Evolutionary conservation across 2,888 invertebrate genomes (phyloP), one percentile per base, ranked within the genome.

Genomic region (Aethes cnicana): DNA sequence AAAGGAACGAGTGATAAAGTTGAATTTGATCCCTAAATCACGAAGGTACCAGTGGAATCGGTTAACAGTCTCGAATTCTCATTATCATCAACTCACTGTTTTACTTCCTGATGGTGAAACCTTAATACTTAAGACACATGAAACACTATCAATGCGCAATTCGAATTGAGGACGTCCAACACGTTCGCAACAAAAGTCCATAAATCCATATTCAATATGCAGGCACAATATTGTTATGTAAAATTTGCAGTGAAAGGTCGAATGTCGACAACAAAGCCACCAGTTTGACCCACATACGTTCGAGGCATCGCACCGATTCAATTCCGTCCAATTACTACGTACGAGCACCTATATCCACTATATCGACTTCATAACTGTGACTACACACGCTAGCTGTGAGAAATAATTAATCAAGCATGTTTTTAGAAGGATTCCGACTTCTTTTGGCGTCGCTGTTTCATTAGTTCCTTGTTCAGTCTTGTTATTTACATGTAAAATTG

Each of bases 271-370:
- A 64, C 68, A 59, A 65, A 56, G 60, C 64, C 58, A 63, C 61
- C 62, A 64, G 69, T 75, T 69, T 84, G 84, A 84, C 84, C 85
- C 73, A 80, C 81, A 84, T 84, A 80, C 71, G 72, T 68, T 73
- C 64, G 62, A 69, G 73, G 64, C 74, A 64, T 72, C 74, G 77
- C 68, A 76, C 77, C 82, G 77, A 80, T 84, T 81, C 79, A 79
- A 82, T 83, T 77, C 75, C 72, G 79, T 79, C 79, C 83, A 84
- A 84, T 84, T 83, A 83, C 71, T 68, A 64, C 68, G 72, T 68
- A 64, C 68, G 72, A 67, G 69, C 64, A 73, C 67, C 61, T 59
- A 52, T 58, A 64, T 30, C 28, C 11, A 36, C 16, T 43, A 14
- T n/a, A n/a, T n/a, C n/a, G n/a, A 28, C 11, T 28, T 28, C 28